These are phyloP conservation scores for Dicyrtomina minuta DNA, from an alignment of 2,888 invertebrate species.

Conservation along the genomic window DNA sequence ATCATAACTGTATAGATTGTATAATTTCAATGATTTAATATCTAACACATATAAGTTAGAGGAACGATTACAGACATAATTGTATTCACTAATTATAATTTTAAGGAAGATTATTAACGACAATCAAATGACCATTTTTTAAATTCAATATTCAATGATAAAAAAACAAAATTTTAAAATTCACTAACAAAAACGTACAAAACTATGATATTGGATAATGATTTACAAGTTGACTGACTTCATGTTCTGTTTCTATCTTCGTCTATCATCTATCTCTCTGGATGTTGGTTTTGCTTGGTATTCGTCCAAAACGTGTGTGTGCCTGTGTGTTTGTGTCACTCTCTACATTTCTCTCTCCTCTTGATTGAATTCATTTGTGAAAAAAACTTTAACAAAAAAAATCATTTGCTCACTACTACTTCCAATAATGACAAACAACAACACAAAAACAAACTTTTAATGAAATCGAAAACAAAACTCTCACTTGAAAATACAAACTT, in stretches of 20 bases:
- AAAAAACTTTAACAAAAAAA: background rate
- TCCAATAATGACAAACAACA: background rate
- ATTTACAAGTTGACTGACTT: slow-evolving; percentile 16
- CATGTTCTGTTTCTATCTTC: slow-evolving; percentile 14
- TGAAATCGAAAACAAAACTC: background rate
- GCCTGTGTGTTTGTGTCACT: slow-evolving; percentile 4
- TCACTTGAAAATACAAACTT: background rate
- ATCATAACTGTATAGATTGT: no score
- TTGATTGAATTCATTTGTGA: background rate
- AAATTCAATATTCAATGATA: no score
- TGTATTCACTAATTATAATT: no score
- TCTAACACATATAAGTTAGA: no score
- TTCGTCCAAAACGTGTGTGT: slow-evolving; percentile 27
- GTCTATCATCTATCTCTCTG: slow-evolving; percentile 18
- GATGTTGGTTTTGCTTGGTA: slow-evolving; percentile 28
- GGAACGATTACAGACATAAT: no score
- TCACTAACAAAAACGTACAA: slow-evolving; percentile 8
- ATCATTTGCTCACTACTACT: background rate
- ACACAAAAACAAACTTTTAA: background rate
- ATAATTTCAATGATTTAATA: no score
- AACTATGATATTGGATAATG: background rate
- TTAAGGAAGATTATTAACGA: no score
- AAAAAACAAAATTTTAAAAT: background rate
- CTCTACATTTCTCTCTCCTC: no score
- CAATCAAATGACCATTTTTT: no score